Evolutionary conservation across 2,797 vertebrate species (phyloP), one percentile per base, ranked within the genome.

Genomic region (Varecia variegata): DNA sequence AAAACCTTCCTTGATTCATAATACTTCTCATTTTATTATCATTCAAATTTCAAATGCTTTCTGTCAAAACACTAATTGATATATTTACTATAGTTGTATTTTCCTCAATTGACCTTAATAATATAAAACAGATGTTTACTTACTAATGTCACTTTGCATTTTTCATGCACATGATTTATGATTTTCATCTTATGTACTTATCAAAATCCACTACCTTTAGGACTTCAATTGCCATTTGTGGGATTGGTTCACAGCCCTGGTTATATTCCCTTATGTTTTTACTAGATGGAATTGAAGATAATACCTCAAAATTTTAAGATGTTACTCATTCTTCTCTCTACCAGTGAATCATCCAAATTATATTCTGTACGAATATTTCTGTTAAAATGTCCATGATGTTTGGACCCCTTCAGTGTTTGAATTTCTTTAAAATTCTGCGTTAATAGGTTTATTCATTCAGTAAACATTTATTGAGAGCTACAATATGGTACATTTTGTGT

Each of bases 91-190:
- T 21, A 40, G 43, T 79, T 93, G 65, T 5, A 62, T 43, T 43
- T 76, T 93, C 77, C 25, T 56, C 32, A n/a, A 13, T 35, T 77
- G 58, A 60, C 18, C 9, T 81, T 71, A 93, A 45, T 52, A 77
- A 73, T 62, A n/a, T 85, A 35, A 76, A 88, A 86, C 88, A 97
- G 87, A 84, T 97, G 60, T 94, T 97, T 97, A 23, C 25, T 97
- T 92, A 96, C 91, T 97, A 96, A 71, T 25, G 7, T 73, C 40
- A 32, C 67, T 96, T 98, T 60, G 1, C 25, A 85, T 95, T 74
- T 96, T 97, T 88, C 67, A 56, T 79, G 10, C 32, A 90, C 0
- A 45, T 68, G 92, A 38, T 20, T 85, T 74, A 54, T 81, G 5
- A 82, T 93, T 90, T 90, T 90, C 4, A 58, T 62, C 87, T 84